Base-by-base conservation (phyloP, 2,888 invertebrate genomes). In the Aelia acuminata region DNA sequence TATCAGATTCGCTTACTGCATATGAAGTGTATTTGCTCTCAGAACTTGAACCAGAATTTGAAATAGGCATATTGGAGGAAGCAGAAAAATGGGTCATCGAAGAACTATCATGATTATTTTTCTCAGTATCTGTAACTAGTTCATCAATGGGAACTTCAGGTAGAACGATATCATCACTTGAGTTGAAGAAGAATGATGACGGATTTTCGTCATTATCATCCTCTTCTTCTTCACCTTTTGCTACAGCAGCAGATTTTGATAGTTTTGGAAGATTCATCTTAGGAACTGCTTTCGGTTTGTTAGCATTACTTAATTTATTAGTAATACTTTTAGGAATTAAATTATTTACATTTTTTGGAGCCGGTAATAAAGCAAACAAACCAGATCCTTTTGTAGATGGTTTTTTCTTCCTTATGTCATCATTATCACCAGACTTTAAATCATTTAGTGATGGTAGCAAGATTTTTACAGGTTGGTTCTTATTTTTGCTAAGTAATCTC, bases 311-410 rank as follows among this genome's bases (percentile, higher is more conserved):
- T 7, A 43, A 18, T 70, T 63, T 87, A 70, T 70, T 87, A n/a
- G 43, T 43, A 48, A 87, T 50, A 39, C 49, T 84, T 18, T 84
- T 70, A 8, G 87, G 87, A 13, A 87, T 49, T 13, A 87, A 48
- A 31, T 20, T 49, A 35, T 75, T 48, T 18, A 35, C 92, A 91
- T 93, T 93, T 92, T 93, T 95, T 22, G 96, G 96, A 90, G 94
- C 94, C 15, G 96, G 96, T 75, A 97, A 92, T 80, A 96, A 92
- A 88, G 95, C 94, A 84, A 96, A 93, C 18, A 97, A 92, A 15
- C 95, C 94, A 26, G 94, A 94, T 90, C 94, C 94, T 87, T 89
- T 89, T 90, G 92, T 92, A 90, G 93, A 93, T n/a, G 92, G 92
- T 91, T 92, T 94, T 43, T 92, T 92, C 89, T 91, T 91, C 89